Base-by-base conservation (phyloP, 2,797 vertebrate species). In the Taeniopygia guttata region DNA sequence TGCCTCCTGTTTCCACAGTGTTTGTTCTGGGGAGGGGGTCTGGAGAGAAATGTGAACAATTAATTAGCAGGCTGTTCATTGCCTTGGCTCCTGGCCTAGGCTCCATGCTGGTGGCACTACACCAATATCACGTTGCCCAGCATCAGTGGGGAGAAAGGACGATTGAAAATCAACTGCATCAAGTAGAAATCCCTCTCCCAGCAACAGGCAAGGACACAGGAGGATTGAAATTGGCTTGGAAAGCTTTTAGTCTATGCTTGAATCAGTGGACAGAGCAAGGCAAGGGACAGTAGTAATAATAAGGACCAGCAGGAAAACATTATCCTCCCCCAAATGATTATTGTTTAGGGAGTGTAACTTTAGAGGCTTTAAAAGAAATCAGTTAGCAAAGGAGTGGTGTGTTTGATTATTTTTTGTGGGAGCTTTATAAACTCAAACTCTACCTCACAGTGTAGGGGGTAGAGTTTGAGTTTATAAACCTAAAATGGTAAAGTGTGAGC, bases 51-150 rank as follows among this genome's bases (percentile, higher is more conserved):
- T n/a, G 84, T 83, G 87, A 90, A 92, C 91, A 83, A 95, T 95
- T 88, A 91, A 95, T 93, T 84, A 95, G 88, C 67, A 78, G 92
- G 74, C 77, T 95, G 92, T 76, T 91, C 45, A 30, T 18, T 89
- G 81, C 77, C 75, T 92, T 92, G 93, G 92, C 90, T 84, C 78
- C 40, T 67, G 81, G 90, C 92, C 93, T 64, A 51, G 78, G 25
- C 58, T 14, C 68, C 0, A 2, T 87, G 84, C 89, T 81, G 73
- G 74, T 90, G 74, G 81, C 93, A 64, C 5, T 46, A 51, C 54
- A 84, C 77, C 74, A 54, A 1, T 42, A 26, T 45, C 49, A 60
- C 23, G 18, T 74, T 90, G 84, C 84, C 18, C 63, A 8, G 84
- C 72, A 85, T 82, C n/a, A 29, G 5, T 13, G 45, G 34, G 56